Base-by-base conservation (phyloP, 2,888 invertebrate species). In the Pollenia angustigena region DNA sequence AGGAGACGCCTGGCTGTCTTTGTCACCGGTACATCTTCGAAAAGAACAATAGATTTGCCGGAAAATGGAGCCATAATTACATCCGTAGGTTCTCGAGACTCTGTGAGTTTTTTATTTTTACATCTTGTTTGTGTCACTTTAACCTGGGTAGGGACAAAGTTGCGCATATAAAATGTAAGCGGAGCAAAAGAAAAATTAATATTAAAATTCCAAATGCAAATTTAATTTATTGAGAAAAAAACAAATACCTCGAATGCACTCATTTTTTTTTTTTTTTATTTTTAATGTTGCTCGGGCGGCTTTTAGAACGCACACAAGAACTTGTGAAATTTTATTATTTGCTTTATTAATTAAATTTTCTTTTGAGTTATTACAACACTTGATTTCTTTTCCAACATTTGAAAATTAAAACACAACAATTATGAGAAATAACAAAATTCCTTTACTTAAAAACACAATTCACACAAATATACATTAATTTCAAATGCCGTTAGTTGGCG, bases 21-120 rank as follows among this genome's bases (percentile, higher is more conserved):
- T 16, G 95, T 95, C 80, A 96, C 93, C 8, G 94, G 93, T 80
- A 96, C 95, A 94, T 96, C 94, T 87, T 96, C 95, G 90, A 96
- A 96, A n/a, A 95, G 94, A 18, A 96, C 94, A 93, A 95, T 95
- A 4, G 96, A 95, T 89, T 95, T 95, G 79, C 94, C 93, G n/a
- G 95, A 94, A 92, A 96, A 96, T 1, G 96, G 96, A 12, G 95
- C 96, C 89, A 96, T 93, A 62, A 94, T 92, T 14, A 96, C 94
- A 62, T 88, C 87, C 1, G 92, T 89, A 9, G 92, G 92, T 88
- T 92, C 94, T 89, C 88, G 92, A 85, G 89, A 93, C 92, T 89
- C 94, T 89, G 88, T 92, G 88, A 90, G 91, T 91, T 90, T 91
- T 83, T 91, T 91, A 64, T 89, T 90, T 84, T 92, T 92, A 0